Evolutionary conservation across 1,140 invertebrate genomes (phyloP).

Genomic region (Penaeus indicus): DNA sequence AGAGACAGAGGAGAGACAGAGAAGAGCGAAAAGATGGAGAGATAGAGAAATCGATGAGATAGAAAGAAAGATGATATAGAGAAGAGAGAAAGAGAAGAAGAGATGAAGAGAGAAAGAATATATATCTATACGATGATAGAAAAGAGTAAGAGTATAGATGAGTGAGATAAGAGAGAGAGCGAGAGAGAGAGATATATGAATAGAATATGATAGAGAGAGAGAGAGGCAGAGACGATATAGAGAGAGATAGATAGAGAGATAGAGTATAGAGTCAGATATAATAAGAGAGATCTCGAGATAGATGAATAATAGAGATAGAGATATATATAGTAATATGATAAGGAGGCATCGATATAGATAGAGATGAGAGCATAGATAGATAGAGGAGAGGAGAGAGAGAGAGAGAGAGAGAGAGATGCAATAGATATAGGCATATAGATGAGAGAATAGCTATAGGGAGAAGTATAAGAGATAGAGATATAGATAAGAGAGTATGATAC

Average conservation of each 20-base stretch:
- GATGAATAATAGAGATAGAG: too few relatives aligned
- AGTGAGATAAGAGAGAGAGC: constrained; percentile 28
- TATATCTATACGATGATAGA: constrained; percentile 3
- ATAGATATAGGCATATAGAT: too few relatives aligned
- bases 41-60: not conserved
- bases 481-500: too few relatives aligned
- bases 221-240: not conserved
- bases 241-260: not conserved
- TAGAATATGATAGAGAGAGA: not conserved
- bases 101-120: not conserved
- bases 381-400: constrained; percentile 33
- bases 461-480: constrained; percentile 13
- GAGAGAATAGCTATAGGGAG: not conserved
- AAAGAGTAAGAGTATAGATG: not conserved
- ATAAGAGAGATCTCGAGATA: too few relatives aligned
- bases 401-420: constrained; percentile 37
- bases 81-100: constrained; percentile 7
- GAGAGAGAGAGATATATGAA: constrained; percentile 35
- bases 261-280: too few relatives aligned
- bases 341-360: constrained; percentile 18
- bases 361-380: constrained; percentile 26
- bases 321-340: not conserved
- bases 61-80: not conserved
- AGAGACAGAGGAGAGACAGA: not conserved
- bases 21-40: not conserved